Evolutionary conservation across 2,797 vertebrate genomes (phyloP).

Genomic region (Phoeniculus purpureus): DNA sequence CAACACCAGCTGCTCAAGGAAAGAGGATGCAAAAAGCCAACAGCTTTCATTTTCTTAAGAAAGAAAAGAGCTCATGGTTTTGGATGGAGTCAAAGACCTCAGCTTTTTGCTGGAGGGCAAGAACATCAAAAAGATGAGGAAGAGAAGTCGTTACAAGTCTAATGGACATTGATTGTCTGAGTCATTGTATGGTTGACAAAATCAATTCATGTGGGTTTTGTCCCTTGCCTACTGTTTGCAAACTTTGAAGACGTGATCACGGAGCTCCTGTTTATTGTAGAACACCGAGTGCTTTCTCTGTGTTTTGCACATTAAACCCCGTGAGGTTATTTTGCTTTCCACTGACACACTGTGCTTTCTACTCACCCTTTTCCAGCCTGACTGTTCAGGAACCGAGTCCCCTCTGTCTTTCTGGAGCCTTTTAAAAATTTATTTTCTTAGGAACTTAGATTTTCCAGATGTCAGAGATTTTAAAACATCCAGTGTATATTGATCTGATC

Average conservation of each 20-base stretch:
- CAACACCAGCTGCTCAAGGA: not conserved
- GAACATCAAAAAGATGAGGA: not conserved
- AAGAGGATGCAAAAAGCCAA: not conserved
- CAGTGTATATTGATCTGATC: not conserved
- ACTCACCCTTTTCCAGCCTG: not conserved
- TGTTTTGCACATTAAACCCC: slow-evolving; percentile 25
- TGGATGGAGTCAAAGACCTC: not conserved
- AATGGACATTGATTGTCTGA: not conserved
- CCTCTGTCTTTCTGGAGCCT: not conserved
- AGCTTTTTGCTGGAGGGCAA: slow-evolving; percentile 11
- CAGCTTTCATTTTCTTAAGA: not conserved
- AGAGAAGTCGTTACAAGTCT: slow-evolving; percentile 16
- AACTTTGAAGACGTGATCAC: not conserved
- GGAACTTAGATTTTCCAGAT: slow-evolving; percentile 10
- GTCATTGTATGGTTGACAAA: slow-evolving; percentile 25
- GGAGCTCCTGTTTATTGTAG: not conserved
- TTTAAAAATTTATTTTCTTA: not conserved
- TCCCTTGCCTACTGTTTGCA: not conserved
- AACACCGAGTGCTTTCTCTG: not conserved
- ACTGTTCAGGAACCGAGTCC: not conserved
- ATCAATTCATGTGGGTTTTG: slow-evolving; percentile 25
- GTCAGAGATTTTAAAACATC: not conserved
- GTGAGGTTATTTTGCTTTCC: not conserved
- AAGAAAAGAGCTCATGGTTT: not conserved
- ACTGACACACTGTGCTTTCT: not conserved